phyloP scores from a whole-genome alignment of 2,888 invertebrate species.

The Tinea semifulvella region DNA sequence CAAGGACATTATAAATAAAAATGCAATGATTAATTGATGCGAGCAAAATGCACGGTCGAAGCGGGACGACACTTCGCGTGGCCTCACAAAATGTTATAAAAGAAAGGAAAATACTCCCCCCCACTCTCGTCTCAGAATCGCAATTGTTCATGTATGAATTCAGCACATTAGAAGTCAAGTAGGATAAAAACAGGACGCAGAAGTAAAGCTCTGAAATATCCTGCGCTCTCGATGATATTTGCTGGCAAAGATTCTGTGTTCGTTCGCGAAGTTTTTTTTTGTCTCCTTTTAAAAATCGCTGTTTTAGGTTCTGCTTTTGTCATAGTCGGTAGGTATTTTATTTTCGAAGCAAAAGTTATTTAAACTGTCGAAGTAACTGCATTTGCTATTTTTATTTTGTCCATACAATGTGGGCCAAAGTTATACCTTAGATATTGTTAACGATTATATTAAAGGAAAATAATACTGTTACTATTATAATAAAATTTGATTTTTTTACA shows the following conservation, averaged over 20 bases:
- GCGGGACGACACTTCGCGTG: constrained; percentile 16
- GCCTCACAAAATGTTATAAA: constrained; percentile 39
- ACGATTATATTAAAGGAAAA: no score
- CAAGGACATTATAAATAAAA: background rate
- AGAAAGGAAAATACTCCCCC: constrained; percentile 32
- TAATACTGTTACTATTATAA: no score
- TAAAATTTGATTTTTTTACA: no score
- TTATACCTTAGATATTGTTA: no score
- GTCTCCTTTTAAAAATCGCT: background rate
- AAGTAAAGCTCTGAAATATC: constrained; percentile 57
- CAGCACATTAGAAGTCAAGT: constrained; percentile 75
- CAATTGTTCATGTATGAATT: constrained; percentile 76
- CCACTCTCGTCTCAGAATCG: constrained; percentile 29
- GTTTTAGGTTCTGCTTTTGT: constrained; percentile 1
- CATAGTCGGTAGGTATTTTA: no score
- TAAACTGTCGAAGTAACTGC: no score
- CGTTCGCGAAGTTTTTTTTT: background rate
- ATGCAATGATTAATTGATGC: background rate
- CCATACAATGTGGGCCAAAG: no score
- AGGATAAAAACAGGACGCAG: constrained; percentile 64
- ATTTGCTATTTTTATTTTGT: no score
- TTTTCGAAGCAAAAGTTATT: no score
- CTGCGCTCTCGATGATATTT: constrained; percentile 50
- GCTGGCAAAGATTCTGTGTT: constrained; percentile 4
- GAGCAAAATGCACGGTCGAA: background rate